Evolutionary conservation across 2,113 vertebrate genomes (phyloP).

Genomic region (Gopherus evgoodei): DNA sequence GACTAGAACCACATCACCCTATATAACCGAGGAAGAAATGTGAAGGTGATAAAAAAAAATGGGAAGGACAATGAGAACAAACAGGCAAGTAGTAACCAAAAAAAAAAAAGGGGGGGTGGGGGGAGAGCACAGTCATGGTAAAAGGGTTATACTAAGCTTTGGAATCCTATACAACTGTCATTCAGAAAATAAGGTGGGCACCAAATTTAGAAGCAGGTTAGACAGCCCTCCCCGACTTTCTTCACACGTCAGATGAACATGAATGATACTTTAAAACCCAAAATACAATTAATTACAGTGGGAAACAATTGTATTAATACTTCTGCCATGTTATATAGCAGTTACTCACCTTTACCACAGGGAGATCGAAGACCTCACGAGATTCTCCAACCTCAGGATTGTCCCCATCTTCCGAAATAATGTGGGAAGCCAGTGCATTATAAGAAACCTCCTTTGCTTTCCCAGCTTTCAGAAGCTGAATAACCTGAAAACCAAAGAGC

Average conservation of each 20-base stretch:
- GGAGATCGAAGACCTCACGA: slow-evolving; percentile 96
- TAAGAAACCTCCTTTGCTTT: slow-evolving; percentile 98
- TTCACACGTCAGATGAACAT: not conserved
- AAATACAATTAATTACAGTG: not conserved
- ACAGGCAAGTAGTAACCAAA: not conserved
- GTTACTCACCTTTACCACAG: slow-evolving; percentile 92
- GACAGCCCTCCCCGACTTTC: not conserved
- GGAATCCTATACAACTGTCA: not conserved
- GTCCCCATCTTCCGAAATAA: slow-evolving; percentile 96
- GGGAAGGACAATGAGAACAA: not conserved
- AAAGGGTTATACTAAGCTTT: not conserved
- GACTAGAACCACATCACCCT: not conserved
- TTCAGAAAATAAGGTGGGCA: not conserved
- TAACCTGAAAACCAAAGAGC: slow-evolving; percentile 81
- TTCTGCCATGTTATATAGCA: not conserved
- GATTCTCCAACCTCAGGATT: slow-evolving; percentile 97
- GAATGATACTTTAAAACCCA: not conserved
- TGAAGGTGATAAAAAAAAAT: not conserved
- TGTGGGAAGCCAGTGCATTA: slow-evolving; percentile 95
- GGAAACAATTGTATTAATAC: not conserved
- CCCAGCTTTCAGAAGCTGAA: slow-evolving; percentile 93
- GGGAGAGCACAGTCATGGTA: not conserved
- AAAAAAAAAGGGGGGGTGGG: not conserved
- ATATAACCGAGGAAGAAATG: not conserved
- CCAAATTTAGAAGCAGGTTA: not conserved